Evolutionary conservation across 2,888 invertebrate species (phyloP).

Genomic region (Ellobium chinense): DNA sequence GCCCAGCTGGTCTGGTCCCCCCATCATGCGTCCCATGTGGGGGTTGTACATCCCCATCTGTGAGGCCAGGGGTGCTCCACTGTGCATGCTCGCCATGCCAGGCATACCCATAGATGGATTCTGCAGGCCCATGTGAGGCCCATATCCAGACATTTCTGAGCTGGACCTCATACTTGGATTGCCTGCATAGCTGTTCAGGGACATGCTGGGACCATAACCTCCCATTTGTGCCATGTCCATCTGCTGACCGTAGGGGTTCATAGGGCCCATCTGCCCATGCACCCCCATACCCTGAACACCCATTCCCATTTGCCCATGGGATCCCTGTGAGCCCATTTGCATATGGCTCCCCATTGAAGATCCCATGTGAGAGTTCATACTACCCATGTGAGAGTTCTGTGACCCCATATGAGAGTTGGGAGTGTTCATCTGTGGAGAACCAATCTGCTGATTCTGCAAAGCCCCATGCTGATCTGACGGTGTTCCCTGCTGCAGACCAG

Average conservation of each 20-base stretch:
- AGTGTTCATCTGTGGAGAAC: slow-evolving; percentile 38
- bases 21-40: slow-evolving; percentile 40
- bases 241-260: slow-evolving; percentile 36
- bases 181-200: background rate
- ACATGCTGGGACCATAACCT: slow-evolving; percentile 20
- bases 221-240: slow-evolving; percentile 33
- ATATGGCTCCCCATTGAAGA: slow-evolving; percentile 5
- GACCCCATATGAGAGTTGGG: slow-evolving; percentile 27
- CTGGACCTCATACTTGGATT: slow-evolving; percentile 25
- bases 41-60: slow-evolving; percentile 47
- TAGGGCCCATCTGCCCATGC: slow-evolving; percentile 25
- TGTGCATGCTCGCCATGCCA: slow-evolving; percentile 21
- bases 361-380: slow-evolving; percentile 38
- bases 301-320: slow-evolving; percentile 8
- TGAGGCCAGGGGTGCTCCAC: slow-evolving; percentile 12
- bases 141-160: slow-evolving; percentile 21
- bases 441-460: slow-evolving; percentile 31
- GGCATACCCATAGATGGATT: slow-evolving; percentile 27
- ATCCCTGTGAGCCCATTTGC: slow-evolving; percentile 1
- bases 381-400: slow-evolving; percentile 38
- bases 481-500: slow-evolving; percentile 25
- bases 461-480: slow-evolving; percentile 17
- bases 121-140: slow-evolving; percentile 33
- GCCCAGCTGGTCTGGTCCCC: slow-evolving; percentile 25
- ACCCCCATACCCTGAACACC: slow-evolving; percentile 10